Conservation (phyloP, 2,113 vertebrate genomes). For the Thamnaconus septentrionalis region DNA sequence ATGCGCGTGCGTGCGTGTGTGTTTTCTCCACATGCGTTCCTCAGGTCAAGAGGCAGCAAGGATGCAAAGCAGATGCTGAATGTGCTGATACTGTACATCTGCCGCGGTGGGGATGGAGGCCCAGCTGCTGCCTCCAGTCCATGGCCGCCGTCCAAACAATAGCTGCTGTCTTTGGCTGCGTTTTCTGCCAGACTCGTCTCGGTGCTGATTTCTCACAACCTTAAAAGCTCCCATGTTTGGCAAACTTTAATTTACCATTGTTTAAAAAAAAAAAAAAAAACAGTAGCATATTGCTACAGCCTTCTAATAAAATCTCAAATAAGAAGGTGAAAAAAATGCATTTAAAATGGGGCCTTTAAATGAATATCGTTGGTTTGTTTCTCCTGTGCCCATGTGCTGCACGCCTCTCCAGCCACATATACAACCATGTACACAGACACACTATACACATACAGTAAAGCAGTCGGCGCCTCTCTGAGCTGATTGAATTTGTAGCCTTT, state of each 20-base stretch:
- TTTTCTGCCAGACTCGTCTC: too few species aligned
- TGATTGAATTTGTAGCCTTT: conserved; percentile 72
- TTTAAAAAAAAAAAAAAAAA: too few species aligned
- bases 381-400: conserved; percentile 49
- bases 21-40: not conserved
- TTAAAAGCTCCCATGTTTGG: too few species aligned
- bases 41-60: conserved; percentile 43
- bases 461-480: conserved; percentile 40
- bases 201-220: not conserved
- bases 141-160: conserved; percentile 10
- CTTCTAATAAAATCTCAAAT: too few species aligned
- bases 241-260: too few species aligned
- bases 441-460: not conserved
- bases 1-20: conserved; percentile 3
- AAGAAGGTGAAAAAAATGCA: too few species aligned
- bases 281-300: too few species aligned
- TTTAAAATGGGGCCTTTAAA: too few species aligned
- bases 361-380: conserved; percentile 37
- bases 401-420: conserved; percentile 3
- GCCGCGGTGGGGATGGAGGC: conserved; percentile 4
- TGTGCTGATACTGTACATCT: conserved; percentile 54
- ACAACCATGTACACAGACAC: conserved; percentile 15
- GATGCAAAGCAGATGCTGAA: conserved; percentile 57
- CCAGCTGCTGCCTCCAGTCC: conserved; percentile 20
- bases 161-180: conserved; percentile 19